A percentile compares a stretch with the other conserved stretches of the same genome.
Conservation (phyloP, 2,797 vertebrate species). For the Simalia tracyae region DNA sequence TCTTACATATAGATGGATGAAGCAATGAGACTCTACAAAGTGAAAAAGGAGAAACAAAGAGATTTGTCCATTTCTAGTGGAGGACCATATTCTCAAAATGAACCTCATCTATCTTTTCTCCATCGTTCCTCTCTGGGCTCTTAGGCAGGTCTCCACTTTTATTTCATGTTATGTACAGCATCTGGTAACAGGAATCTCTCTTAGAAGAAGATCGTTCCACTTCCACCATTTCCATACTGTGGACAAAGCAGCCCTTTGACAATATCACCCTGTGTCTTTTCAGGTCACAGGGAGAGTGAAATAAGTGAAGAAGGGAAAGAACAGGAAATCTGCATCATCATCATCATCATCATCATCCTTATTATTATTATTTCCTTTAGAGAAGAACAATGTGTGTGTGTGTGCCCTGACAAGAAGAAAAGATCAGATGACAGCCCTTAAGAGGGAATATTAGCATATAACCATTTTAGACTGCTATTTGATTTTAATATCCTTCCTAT, state of each 20-base stretch:
- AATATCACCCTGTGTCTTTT: neutral
- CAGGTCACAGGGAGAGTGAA: neutral
- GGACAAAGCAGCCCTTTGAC: neutral
- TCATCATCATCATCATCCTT: too few species aligned
- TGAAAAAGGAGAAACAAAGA: neutral
- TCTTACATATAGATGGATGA: neutral
- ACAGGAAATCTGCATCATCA: neutral
- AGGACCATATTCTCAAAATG: neutral
- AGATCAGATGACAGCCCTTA: neutral
- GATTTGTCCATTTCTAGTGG: neutral
- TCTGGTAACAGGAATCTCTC: neutral
- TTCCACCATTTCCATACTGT: neutral
- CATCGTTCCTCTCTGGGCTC: neutral
- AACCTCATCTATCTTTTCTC: neutral
- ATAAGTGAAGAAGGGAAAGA: neutral
- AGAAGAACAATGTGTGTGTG: neutral
- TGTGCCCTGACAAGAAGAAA: neutral
- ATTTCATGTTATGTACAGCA: neutral
- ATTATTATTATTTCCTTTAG: neutral
- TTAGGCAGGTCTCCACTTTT: neutral
- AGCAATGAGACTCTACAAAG: neutral
- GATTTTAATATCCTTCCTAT: neutral
- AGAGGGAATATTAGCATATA: neutral
- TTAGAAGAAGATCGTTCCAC: neutral
- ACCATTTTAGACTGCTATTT: neutral